Conservation (phyloP, 2,113 vertebrate species). For the Myrmecophaga tridactyla region DNA sequence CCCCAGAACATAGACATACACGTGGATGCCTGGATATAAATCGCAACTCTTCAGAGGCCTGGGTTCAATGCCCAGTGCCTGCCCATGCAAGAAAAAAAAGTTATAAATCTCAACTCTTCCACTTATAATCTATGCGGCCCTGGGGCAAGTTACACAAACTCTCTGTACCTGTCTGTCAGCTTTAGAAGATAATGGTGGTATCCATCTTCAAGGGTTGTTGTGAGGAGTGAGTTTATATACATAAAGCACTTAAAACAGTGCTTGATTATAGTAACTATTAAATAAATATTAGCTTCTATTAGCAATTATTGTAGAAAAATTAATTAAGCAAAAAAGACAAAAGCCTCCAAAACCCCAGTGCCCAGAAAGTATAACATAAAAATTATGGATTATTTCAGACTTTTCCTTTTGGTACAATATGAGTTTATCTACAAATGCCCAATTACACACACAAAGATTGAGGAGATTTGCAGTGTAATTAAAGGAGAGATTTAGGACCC, state of each 20-base stretch:
- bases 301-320: not conserved
- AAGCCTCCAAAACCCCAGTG: not conserved
- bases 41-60: not conserved
- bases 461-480: not conserved
- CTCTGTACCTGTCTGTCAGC: not conserved
- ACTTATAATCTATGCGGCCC: not conserved
- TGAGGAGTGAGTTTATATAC: not conserved
- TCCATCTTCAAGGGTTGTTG: not conserved
- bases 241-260: not conserved
- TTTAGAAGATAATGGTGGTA: not conserved
- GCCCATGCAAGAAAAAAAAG: too few species aligned
- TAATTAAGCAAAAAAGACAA: not conserved
- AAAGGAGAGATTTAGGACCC: not conserved
- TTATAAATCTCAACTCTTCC: not conserved
- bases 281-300: not conserved
- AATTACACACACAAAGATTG: not conserved
- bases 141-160: not conserved
- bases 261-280: not conserved
- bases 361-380: not conserved
- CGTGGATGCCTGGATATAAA: not conserved
- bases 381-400: not conserved
- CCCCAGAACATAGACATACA: not conserved
- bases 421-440: not conserved
- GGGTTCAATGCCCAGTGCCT: too few species aligned
- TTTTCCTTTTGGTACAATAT: not conserved